Evolutionary conservation across 2,113 vertebrate genomes (phyloP).

Genomic region (Pterocles orientalis): DNA sequence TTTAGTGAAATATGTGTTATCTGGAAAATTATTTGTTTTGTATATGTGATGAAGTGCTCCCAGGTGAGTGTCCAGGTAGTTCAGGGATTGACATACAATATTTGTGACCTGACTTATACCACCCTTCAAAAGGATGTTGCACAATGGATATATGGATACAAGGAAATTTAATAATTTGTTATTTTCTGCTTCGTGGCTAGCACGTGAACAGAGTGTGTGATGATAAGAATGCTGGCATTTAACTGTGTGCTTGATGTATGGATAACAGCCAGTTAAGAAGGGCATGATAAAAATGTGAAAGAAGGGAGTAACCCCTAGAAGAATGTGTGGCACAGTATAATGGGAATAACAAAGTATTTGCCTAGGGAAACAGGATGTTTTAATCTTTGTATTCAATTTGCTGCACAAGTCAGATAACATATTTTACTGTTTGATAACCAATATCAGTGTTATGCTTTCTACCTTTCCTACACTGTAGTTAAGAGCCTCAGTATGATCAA

Average conservation of each 20-base stretch:
- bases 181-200: neutral
- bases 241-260: neutral
- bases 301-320: neutral
- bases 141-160: neutral
- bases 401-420: neutral
- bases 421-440: neutral
- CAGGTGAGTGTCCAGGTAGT: neutral
- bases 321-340: neutral
- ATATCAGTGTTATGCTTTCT: neutral
- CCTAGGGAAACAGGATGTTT: neutral
- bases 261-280: neutral
- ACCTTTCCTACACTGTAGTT: neutral
- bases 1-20: neutral
- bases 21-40: neutral
- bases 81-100: neutral
- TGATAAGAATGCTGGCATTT: neutral
- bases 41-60: neutral
- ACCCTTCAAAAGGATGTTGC: neutral
- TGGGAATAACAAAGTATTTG: neutral
- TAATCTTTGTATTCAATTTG: neutral
- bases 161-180: neutral
- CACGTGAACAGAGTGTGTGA: rapidly evolving
- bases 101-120: neutral
- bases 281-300: neutral
- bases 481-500: neutral